Evolutionary conservation across 2,888 invertebrate genomes (phyloP), one percentile per base, ranked within the genome.

Genomic region (Drosophila pseudotakahashii): DNA sequence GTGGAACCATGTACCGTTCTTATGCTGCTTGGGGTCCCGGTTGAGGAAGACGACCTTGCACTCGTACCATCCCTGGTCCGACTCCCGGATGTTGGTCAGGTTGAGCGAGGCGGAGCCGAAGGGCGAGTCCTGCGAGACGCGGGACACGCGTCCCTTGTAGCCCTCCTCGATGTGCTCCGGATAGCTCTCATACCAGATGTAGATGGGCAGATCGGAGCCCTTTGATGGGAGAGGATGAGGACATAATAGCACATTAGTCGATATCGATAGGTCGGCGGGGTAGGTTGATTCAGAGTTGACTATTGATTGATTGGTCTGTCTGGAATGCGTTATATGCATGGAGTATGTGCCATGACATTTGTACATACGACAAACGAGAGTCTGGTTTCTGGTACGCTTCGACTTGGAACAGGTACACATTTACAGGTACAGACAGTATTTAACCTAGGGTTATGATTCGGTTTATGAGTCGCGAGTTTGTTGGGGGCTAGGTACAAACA

Each of bases 161-260:
- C 97, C 98, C 92, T 97, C 96, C 89, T 97, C 98, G 93, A 97
- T 97, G 94, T 98, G 98, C 79, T 98, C 97, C 87, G 98, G 98
- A 93, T 98, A 98, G 92, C 97, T 97, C 94, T 98, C 98, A 94
- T 98, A 98, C 97, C 98, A 98, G 93, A 98, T 98, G 94, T 98
- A 98, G 93, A 98, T 98, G 89, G 98, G 98, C 93, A 97, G 96
- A 94, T 98, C 97, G 94, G 97, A 96, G 92, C 97, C 98, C 97
- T 36, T 32, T 32, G 32, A 14, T 11, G 26, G 26, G 26, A 37
- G 16, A 58, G 30, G 30, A 30, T 30, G 16, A 41, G 30, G 32
- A 39, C 16, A 52, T 19, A n/a, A 32, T 5, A 10, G 34, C 5
- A 10, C 61, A 47, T 61, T 61, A 62, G 61, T 34, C n/a, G 30